Base-by-base conservation (phyloP, 2,888 invertebrate genomes). In the Salticus scenicus region DNA sequence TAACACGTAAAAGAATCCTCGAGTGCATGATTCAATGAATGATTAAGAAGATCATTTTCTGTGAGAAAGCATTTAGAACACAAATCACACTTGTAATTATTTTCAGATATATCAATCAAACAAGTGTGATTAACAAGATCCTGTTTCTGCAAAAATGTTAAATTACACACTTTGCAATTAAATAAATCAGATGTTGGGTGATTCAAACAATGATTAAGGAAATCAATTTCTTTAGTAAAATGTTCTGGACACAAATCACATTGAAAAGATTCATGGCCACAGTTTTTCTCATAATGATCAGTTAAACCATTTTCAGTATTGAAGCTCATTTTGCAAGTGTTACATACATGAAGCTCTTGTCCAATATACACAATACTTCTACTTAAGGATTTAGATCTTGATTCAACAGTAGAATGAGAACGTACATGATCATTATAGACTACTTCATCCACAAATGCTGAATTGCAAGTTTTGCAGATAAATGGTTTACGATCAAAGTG, bases 31-130 rank as follows among this genome's bases (percentile, higher is more conserved):
- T 30, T 66, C 7, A 66, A 30, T 1, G 30, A 66, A 66, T 66
- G 66, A 66, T 31, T 66, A 28, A 66, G 12, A 66, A 66, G 33
- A 66, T 66, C 33, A n/a, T 31, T 31, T 66, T 66, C 33, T 14
- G 33, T 4, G 2, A 1, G 1, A 30, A 66, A 66, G 12, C 30
- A 2, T 30, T 66, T 66, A 14, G 5, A 30, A n/a, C 66, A 66
- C 7, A 66, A 66, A 14, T 31, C 20, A 66, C 66, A 66, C 30
- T 24, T 4, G 24, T 57, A 57, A 1, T 5, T 24, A 7, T 20
- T 17, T 57, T 57, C 24, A 1, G 57, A 57, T 5, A 5, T 7
- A 24, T 57, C 4, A 57, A 57, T 5, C 20, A n/a, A 5, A 24
- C 24, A 7, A 1, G 10, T 10, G 37, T 57, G 57, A 24, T 12